Percentiles rank a stretch among this genome's conserved stretches.
Evolutionary conservation across 2,113 vertebrate species (phyloP).

Genomic region (Xenopus laevis): DNA sequence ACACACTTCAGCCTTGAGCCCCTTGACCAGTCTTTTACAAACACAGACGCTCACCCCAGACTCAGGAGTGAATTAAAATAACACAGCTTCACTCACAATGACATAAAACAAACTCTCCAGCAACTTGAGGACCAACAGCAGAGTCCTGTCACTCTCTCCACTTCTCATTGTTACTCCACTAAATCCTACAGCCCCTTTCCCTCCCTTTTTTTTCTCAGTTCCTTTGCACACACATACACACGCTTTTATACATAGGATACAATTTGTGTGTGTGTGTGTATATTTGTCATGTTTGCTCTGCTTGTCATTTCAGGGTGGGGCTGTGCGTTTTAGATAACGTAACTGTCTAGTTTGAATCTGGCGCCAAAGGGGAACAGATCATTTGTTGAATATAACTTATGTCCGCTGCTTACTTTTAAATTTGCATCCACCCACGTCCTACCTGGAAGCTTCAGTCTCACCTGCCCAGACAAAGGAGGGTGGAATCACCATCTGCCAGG

Average conservation of each 20-base stretch:
- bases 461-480: slow-evolving; percentile 26
- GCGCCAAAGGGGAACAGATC: slow-evolving; percentile 16
- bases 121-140: background rate
- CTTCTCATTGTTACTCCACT: background rate
- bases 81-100: slow-evolving; percentile 21
- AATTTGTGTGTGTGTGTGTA: background rate
- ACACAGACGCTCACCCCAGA: slow-evolving; percentile 13
- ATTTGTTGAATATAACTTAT: slow-evolving; percentile 15
- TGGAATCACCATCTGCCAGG: slow-evolving; percentile 16
- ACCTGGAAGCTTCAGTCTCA: slow-evolving; percentile 26
- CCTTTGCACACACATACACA: background rate
- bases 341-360: slow-evolving; percentile 28
- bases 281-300: slow-evolving; percentile 6
- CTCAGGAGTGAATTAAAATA: slow-evolving; percentile 12
- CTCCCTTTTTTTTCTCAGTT: background rate
- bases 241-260: background rate
- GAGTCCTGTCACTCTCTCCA: background rate
- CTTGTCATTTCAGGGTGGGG: background rate
- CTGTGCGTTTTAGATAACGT: background rate
- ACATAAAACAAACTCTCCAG: slow-evolving; percentile 26
- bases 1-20: background rate
- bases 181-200: background rate
- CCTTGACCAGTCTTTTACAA: slow-evolving; percentile 1
- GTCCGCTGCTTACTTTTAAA: slow-evolving; percentile 7
- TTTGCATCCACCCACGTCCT: background rate